Conservation (phyloP, 2,797 vertebrate genomes). For the Danio jaintianensis region DNA sequence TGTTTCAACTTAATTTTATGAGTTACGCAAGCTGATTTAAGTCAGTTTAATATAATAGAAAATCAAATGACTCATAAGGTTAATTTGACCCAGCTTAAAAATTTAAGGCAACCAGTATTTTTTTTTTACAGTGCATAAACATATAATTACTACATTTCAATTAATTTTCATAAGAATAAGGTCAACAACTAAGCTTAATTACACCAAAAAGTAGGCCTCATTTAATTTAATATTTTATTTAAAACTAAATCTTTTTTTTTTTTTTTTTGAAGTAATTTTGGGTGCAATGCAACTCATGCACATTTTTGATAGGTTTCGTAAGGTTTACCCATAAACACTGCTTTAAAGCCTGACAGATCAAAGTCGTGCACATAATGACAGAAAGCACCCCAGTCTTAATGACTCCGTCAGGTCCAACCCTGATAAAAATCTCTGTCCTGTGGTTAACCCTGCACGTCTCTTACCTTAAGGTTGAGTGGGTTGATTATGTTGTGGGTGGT, state of each 20-base stretch:
- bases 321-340: not conserved
- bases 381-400: slow-evolving; percentile 4
- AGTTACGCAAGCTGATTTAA: no score
- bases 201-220: no score
- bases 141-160: no score
- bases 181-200: no score
- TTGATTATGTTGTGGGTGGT: slow-evolving; percentile 80
- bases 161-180: no score
- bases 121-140: no score
- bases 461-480: slow-evolving; percentile 81
- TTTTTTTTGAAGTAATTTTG: not conserved
- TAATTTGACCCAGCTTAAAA: no score
- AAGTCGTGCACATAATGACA: slow-evolving; percentile 33
- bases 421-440: slow-evolving; percentile 27
- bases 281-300: not conserved
- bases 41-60: no score
- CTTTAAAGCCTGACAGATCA: slow-evolving; percentile 25
- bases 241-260: not conserved
- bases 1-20: no score
- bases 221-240: no score
- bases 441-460: slow-evolving; percentile 34
- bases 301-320: not conserved
- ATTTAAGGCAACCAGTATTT: no score
- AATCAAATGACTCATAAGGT: no score
- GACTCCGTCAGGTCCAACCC: not conserved